Conservation (phyloP, 2,113 vertebrate species). For the Myotis davidii region DNA sequence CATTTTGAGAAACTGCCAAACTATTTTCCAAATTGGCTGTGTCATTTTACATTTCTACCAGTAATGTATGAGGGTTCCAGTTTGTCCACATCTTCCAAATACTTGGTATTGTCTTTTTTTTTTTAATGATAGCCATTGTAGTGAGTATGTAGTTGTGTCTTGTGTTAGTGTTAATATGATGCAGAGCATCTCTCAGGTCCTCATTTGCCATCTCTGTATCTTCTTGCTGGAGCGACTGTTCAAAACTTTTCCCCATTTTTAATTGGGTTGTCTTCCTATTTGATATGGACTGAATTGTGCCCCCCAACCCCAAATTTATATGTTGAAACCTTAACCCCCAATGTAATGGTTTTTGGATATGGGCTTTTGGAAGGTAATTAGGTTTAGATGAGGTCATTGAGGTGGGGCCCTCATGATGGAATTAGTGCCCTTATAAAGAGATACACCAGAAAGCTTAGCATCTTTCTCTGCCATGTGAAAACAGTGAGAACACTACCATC, state of each 20-base stretch:
- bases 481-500: background rate
- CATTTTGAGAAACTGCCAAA: background rate
- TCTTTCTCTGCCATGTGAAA: background rate
- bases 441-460: background rate
- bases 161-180: background rate
- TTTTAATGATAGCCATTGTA: background rate
- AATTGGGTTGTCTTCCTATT: background rate
- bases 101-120: background rate
- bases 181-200: background rate
- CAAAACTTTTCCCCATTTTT: background rate
- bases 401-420: background rate
- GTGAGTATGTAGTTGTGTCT: background rate
- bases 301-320: background rate
- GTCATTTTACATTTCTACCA: background rate
- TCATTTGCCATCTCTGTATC: background rate
- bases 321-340: background rate
- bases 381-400: background rate
- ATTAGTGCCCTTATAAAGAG: background rate
- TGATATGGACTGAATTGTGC: background rate
- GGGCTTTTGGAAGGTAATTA: background rate
- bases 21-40: background rate
- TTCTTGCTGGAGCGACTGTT: background rate
- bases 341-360: background rate
- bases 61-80: background rate
- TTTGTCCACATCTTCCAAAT: background rate